Conservation (phyloP, 2,797 vertebrate species). For the Hyperoplus lanceolatus region DNA sequence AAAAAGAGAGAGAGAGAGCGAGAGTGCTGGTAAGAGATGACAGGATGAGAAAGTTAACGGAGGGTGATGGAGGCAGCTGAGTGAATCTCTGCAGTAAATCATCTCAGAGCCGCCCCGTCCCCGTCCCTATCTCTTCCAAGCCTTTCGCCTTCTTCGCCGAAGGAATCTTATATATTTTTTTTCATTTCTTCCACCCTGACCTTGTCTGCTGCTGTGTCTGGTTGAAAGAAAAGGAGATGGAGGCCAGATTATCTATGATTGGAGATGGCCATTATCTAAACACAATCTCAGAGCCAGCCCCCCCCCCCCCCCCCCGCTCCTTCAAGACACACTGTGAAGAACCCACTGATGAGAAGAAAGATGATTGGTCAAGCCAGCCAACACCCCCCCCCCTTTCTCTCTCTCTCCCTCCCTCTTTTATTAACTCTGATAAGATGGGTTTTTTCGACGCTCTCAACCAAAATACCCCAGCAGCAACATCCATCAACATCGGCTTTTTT, state of each 20-base stretch:
- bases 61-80: constrained; percentile 86
- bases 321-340: constrained; percentile 67
- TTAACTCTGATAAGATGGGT: constrained; percentile 82
- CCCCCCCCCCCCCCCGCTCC: constrained; percentile 74
- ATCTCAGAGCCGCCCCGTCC: constrained; percentile 79
- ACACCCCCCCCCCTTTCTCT: constrained; percentile 60
- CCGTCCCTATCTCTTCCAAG: constrained; percentile 79
- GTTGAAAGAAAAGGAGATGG: constrained; percentile 83
- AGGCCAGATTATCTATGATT: constrained; percentile 89
- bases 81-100: constrained; percentile 87
- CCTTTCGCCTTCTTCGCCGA: constrained; percentile 59
- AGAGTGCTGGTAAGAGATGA: constrained; percentile 68
- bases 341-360: constrained; percentile 81
- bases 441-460: constrained; percentile 65
- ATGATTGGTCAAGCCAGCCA: constrained; percentile 74
- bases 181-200: constrained; percentile 78
- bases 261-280: constrained; percentile 90
- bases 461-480: constrained; percentile 66
- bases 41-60: constrained; percentile 85
- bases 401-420: constrained; percentile 68
- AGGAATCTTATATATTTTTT: constrained; percentile 66
- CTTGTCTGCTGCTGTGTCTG: constrained; percentile 86
- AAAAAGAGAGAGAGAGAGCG: constrained; percentile 73
- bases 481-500: constrained; percentile 76
- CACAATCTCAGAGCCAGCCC: constrained; percentile 86